phyloP scores from a whole-genome alignment of 2,797 vertebrate species.

The Cossypha polioptera region DNA sequence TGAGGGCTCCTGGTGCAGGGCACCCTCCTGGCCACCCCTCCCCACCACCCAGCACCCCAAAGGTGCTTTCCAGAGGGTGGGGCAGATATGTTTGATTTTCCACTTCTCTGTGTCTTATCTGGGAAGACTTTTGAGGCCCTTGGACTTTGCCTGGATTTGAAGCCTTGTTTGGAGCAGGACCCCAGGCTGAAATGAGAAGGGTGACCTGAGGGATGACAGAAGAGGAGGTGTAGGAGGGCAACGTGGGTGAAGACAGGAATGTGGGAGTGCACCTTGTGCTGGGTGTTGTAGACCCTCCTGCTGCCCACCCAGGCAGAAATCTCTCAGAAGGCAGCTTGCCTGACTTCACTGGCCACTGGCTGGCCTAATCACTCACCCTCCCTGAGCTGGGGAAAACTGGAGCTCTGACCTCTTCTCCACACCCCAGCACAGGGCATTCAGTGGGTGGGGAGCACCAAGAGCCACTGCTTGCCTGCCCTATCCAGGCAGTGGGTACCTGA shows the following conservation, averaged over 20 bases:
- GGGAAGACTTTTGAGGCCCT: background rate
- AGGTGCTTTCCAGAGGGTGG: background rate
- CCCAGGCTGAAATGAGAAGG: background rate
- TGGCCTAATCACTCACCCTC: background rate
- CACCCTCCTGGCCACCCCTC: background rate
- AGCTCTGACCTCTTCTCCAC: background rate
- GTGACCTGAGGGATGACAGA: background rate
- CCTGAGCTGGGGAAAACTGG: background rate
- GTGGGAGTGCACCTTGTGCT: background rate
- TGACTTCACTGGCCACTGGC: background rate
- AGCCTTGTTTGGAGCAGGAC: background rate
- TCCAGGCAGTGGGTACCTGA: background rate
- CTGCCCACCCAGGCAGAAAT: background rate
- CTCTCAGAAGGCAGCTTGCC: background rate
- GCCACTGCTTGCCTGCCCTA: background rate
- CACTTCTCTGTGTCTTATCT: background rate
- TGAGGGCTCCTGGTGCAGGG: rapidly evolving
- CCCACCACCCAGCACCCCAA: background rate
- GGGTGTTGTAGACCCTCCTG: background rate
- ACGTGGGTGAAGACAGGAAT: background rate
- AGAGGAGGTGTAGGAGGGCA: background rate
- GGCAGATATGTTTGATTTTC: background rate
- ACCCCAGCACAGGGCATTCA: background rate
- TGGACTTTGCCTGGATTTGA: background rate
- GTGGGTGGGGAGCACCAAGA: background rate